phyloP scores from a whole-genome alignment of 53 echinoderm and acorn worm species.

The Antedon mediterranea region DNA sequence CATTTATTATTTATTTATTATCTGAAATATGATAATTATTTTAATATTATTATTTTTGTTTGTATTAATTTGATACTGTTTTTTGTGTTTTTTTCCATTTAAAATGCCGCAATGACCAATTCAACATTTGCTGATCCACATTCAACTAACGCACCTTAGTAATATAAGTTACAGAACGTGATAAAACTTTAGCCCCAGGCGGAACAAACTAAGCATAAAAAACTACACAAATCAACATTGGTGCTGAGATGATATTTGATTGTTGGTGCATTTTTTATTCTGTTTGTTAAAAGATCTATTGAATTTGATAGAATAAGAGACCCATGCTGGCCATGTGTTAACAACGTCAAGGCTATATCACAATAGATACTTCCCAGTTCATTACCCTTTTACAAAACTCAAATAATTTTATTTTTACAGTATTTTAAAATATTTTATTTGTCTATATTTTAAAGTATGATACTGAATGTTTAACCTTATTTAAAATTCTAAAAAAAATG shows the following conservation, averaged over 20 bases:
- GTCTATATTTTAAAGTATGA: too few relatives aligned
- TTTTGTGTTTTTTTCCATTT: too few relatives aligned
- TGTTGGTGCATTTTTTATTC: background rate
- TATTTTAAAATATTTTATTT: background rate
- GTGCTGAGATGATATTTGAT: background rate
- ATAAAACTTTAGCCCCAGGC: background rate
- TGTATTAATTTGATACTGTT: too few relatives aligned
- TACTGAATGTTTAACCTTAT: too few relatives aligned
- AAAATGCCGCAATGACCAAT: background rate
- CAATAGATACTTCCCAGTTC: background rate
- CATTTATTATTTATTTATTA: too few relatives aligned
- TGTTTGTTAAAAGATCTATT: background rate
- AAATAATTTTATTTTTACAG: too few relatives aligned
- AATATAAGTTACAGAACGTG: background rate
- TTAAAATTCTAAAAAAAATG: too few relatives aligned
- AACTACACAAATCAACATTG: background rate
- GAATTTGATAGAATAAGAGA: background rate
- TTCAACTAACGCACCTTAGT: background rate
- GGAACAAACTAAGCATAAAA: background rate
- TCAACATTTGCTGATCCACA: background rate
- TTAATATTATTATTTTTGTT: too few relatives aligned
- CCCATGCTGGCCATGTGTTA: background rate
- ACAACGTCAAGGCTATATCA: background rate
- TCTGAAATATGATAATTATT: too few relatives aligned
- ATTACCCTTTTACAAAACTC: background rate